Conservation (phyloP, 2,888 invertebrate genomes). For the Acheta domesticus region DNA sequence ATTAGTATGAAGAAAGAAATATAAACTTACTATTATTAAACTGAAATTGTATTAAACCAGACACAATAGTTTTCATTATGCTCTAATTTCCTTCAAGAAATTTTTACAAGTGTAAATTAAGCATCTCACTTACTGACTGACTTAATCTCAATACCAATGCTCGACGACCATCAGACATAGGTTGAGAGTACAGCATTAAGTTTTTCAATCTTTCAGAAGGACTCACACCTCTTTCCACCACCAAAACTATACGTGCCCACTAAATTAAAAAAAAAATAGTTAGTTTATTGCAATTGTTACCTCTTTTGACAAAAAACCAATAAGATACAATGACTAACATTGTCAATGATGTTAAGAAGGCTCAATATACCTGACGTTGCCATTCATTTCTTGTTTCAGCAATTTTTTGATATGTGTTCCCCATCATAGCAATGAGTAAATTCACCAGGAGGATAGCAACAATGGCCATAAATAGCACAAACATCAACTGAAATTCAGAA, state of each 20-base stretch:
- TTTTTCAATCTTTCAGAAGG: slow-evolving; percentile 82
- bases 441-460: slow-evolving; percentile 93
- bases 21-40: no score
- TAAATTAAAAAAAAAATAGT: slow-evolving; percentile 49
- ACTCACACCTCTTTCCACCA: slow-evolving; percentile 94
- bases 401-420: slow-evolving; percentile 97
- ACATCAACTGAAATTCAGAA: slow-evolving; percentile 62
- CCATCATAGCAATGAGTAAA: slow-evolving; percentile 99
- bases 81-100: no score
- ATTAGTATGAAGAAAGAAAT: no score
- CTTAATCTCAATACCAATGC: slow-evolving; percentile 84
- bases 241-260: slow-evolving; percentile 97
- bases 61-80: no score
- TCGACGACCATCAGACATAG: slow-evolving; percentile 83
- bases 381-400: slow-evolving; percentile 96
- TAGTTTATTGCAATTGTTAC: background rate
- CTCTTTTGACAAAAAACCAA: background rate
- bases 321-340: no score
- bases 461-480: slow-evolving; percentile 96
- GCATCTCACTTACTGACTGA: slow-evolving; percentile 64
- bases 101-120: background rate
- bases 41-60: no score
- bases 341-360: no score
- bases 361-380: slow-evolving; percentile 74
- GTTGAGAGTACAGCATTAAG: slow-evolving; percentile 87